A percentile compares a stretch with the other conserved stretches of the same genome.
Evolutionary conservation across 2,113 vertebrate genomes (phyloP).

Genomic region (Andinoacara biseriatus): DNA sequence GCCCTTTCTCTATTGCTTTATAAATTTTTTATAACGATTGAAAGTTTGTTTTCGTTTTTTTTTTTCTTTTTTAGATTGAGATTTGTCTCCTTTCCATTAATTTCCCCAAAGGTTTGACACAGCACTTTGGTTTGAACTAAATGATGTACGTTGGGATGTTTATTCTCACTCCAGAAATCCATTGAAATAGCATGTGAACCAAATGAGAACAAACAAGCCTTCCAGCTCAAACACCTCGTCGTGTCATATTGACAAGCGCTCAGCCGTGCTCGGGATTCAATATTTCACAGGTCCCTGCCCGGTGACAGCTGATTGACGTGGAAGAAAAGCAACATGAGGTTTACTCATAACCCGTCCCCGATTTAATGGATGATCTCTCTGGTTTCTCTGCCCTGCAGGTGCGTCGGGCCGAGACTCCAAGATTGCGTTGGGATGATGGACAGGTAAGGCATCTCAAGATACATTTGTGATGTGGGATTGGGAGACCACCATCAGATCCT

Average conservation of each 20-base stretch:
- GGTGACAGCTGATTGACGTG: conserved; percentile 65
- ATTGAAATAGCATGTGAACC: conserved; percentile 8
- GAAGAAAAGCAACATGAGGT: conserved; percentile 51
- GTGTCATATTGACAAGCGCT: conserved; percentile 53
- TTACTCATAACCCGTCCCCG: conserved; percentile 65
- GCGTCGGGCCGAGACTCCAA: conserved; percentile 90
- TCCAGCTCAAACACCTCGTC: not conserved
- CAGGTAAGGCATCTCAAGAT: conserved; percentile 83
- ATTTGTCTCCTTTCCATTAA: not conserved
- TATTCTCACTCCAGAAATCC: not conserved
- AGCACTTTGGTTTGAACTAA: not conserved
- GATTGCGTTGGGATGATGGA: conserved; percentile 98
- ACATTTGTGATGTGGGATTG: conserved; percentile 6
- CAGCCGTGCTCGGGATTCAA: conserved; percentile 28
- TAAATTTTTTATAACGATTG: not conserved
- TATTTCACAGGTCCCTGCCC: conserved; percentile 27
- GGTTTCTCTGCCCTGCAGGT: conserved; percentile 85
- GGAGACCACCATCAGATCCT: conserved; percentile 23
- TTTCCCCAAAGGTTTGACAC: conserved; percentile 3
- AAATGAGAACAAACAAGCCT: conserved; percentile 16
- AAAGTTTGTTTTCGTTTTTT: not conserved
- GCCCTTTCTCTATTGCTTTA: not conserved
- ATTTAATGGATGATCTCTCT: conserved; percentile 63
- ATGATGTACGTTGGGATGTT: not conserved
- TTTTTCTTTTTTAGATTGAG: not conserved